These are phyloP conservation scores for Ceyx cyanopectus DNA, from an alignment of 2,113 vertebrate species.

Conservation along the genomic window DNA sequence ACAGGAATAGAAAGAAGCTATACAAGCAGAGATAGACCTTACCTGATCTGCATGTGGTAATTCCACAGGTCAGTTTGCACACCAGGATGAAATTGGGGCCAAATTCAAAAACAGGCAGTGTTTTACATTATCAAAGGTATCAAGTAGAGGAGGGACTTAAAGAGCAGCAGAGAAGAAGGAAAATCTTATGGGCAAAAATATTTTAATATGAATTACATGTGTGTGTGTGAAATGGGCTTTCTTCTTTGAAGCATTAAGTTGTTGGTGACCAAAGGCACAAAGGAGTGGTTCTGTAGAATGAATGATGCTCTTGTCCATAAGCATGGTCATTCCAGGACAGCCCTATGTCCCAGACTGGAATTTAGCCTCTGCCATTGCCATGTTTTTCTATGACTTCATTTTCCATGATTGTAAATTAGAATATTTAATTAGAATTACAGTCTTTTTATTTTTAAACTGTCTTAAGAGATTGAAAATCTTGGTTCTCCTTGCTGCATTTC, in stretches of 20 bases:
- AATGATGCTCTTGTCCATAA: constrained; percentile 36
- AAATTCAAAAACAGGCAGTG: not conserved
- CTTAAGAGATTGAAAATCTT: not conserved
- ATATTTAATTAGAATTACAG: not conserved
- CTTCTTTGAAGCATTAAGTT: not conserved
- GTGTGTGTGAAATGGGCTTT: not conserved
- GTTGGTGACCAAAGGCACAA: not conserved
- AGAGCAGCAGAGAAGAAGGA: not conserved
- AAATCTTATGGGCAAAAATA: not conserved
- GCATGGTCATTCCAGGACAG: constrained; percentile 28
- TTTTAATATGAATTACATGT: rapidly evolving
- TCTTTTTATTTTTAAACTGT: not conserved
- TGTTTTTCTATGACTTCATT: not conserved
- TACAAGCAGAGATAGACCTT: not conserved
- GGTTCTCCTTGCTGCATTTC: not conserved
- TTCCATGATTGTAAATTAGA: not conserved
- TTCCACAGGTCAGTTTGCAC: not conserved
- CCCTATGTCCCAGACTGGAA: not conserved
- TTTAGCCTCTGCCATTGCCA: not conserved
- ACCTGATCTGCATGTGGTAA: not conserved
- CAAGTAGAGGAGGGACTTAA: not conserved
- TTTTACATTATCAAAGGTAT: not conserved
- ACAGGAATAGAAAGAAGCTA: not conserved
- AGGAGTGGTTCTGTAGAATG: constrained; percentile 12
- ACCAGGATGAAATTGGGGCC: not conserved